Evolutionary conservation across 2,888 invertebrate species (phyloP), one percentile per base, ranked within the genome.

Genomic region (Metalampra italica): DNA sequence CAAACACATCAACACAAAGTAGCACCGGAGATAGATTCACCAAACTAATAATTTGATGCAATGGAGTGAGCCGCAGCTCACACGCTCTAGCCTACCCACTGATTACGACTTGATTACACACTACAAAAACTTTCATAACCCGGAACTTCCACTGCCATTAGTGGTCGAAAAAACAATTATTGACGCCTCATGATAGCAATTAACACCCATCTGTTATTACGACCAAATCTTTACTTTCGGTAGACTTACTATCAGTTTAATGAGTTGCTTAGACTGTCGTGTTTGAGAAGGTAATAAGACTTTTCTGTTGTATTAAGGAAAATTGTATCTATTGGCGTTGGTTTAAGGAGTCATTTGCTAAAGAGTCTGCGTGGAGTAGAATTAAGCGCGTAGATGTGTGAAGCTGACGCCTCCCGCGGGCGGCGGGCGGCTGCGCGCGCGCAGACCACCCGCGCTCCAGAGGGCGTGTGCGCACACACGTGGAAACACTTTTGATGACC

Each of bases 201-300:
- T 88, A 87, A 79, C 88, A 85, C 87, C 86, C 86, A 82, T 82
- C 81, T 79, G 82, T 80, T 82, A 82, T 82, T 83, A 81, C 78
- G 65, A 69, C 73, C 72, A 78, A 81, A 83, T 80, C 81, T 80
- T 78, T 78, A 73, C 78, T 79, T 83, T 80, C 73, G 72, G 77
- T 76, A 74, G 73, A 77, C 73, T 68, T 62, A 66, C 74, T 76
- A 79, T 78, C 78, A 70, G 67, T 73, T 62, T 79, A 77, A 81
- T 81, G 76, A 76, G 75, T 71, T 71, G 67, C 68, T 69, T 57
- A 59, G 53, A 53, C 45, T 51, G 47, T 54, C 56, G 60, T 32
- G 56, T 66, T 63, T 53, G 44, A 63, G 64, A 74, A 75, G 59
- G 72, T 66, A 62, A 60, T 54, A 70, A 66, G 58, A 51, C 43